phyloP scores from a whole-genome alignment of 2,797 vertebrate genomes.

The Buphagus erythrorhynchus region DNA sequence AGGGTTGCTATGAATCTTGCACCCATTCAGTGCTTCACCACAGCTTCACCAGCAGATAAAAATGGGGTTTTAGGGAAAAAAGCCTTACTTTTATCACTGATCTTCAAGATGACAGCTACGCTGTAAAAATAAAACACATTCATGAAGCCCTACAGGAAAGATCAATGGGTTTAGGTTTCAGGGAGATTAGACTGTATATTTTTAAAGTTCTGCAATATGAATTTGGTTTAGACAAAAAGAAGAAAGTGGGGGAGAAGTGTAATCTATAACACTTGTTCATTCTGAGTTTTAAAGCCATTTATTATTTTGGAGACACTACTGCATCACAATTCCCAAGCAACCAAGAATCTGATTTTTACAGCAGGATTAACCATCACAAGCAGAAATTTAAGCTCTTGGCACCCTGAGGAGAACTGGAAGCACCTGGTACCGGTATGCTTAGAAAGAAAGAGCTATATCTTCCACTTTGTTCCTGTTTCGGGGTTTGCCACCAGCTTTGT shows the following conservation, averaged over 20 bases:
- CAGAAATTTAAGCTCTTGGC: background rate
- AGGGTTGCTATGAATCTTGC: background rate
- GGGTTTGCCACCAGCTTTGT: background rate
- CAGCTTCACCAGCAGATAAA: slow-evolving; percentile 2
- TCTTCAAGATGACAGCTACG: slow-evolving; percentile 40
- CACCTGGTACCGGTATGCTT: background rate
- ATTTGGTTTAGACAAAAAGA: slow-evolving; percentile 52
- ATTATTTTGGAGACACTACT: slow-evolving; percentile 53
- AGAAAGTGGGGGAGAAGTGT: slow-evolving; percentile 16
- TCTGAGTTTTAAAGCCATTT: slow-evolving; percentile 10
- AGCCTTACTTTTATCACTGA: slow-evolving; percentile 46
- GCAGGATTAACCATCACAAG: slow-evolving; percentile 25
- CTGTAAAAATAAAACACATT: slow-evolving; percentile 57
- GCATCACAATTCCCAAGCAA: background rate
- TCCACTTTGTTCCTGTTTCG: background rate
- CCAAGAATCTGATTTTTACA: background rate
- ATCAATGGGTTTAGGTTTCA: slow-evolving; percentile 62
- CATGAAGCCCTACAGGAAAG: slow-evolving; percentile 48
- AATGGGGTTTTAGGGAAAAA: background rate
- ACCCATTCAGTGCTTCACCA: background rate
- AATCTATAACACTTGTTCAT: slow-evolving; percentile 46
- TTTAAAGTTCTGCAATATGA: slow-evolving; percentile 52
- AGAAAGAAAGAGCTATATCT: background rate
- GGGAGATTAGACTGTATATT: slow-evolving; percentile 47
- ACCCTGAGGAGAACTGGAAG: background rate